Conservation (phyloP, 2,888 invertebrate species). For the Byasa hedistus region DNA sequence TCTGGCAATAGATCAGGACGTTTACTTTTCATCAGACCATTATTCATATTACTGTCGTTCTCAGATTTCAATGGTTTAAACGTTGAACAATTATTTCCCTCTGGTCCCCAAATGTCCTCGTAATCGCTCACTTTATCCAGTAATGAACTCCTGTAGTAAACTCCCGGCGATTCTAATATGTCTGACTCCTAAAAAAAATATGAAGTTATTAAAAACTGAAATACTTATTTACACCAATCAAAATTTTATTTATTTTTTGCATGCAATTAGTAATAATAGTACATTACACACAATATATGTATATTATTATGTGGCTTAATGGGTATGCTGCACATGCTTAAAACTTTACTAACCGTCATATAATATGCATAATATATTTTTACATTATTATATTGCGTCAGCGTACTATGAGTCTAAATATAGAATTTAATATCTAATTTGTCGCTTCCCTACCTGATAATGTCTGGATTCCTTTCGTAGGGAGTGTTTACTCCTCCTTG, state of each 20-base stretch:
- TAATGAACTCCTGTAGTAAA: conserved; percentile 91
- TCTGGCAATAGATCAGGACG: conserved; percentile 82
- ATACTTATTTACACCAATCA: not conserved
- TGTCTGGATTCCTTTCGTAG: conserved; percentile 84
- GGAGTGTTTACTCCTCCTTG: conserved; percentile 79
- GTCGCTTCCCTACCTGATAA: conserved; percentile 80
- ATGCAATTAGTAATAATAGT: conserved; percentile 28
- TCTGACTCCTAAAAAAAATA: conserved; percentile 83
- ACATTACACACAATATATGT: conserved; percentile 25
- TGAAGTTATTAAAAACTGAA: not conserved
- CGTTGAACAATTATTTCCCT: conserved; percentile 73
- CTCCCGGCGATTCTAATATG: conserved; percentile 89
- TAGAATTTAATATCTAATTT: conserved; percentile 22
- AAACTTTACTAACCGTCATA: conserved; percentile 14
- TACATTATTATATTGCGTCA: conserved; percentile 27
- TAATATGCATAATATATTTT: conserved; percentile 17
- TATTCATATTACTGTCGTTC: conserved; percentile 65
- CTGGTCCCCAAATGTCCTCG: conserved; percentile 94
- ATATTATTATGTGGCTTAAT: conserved; percentile 14
- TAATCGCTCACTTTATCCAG: conserved; percentile 97
- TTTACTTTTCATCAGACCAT: conserved; percentile 77
- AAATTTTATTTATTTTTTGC: conserved; percentile 8
- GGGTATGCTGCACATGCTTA: conserved; percentile 25
- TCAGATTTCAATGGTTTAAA: conserved; percentile 71
- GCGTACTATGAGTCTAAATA: conserved; percentile 24